phyloP scores from a whole-genome alignment of 2,888 invertebrate species.

The Sabatieria punctata region DNA sequence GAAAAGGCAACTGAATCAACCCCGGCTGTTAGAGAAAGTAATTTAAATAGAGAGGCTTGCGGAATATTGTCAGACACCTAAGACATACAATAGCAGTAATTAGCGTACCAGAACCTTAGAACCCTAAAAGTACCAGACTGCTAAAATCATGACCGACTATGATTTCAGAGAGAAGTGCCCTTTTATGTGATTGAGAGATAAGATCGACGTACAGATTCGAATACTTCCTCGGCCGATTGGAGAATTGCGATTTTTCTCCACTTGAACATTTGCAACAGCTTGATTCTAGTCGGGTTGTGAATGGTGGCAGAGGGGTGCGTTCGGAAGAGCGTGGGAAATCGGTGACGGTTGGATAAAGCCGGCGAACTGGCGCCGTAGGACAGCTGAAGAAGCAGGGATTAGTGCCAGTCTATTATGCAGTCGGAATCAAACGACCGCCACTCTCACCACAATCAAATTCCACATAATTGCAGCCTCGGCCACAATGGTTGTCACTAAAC shows the following conservation, averaged over 20 bases:
- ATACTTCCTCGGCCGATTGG: conserved; percentile 96
- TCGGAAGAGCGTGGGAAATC: conserved; percentile 92
- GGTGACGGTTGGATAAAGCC: conserved; percentile 81
- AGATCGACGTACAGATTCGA: conserved; percentile 63
- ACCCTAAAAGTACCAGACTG: no score
- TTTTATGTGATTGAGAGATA: no score
- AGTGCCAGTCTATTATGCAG: neutral
- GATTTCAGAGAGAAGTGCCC: no score
- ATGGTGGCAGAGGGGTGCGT: conserved; percentile 98
- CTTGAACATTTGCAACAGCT: conserved; percentile 84
- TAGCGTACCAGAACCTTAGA: no score
- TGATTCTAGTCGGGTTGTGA: conserved; percentile 91
- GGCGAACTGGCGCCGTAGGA: conserved; percentile 98
- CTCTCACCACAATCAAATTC: conserved; percentile 93
- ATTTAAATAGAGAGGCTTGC: no score
- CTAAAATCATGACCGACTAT: no score
- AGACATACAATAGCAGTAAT: no score
- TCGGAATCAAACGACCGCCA: neutral
- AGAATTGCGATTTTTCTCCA: conserved; percentile 94
- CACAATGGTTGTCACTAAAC: conserved; percentile 94
- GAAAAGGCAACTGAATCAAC: no score
- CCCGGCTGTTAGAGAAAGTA: no score
- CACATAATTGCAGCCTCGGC: conserved; percentile 99
- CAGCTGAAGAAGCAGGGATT: conserved; percentile 33
- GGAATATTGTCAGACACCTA: no score